These are phyloP conservation scores for Crax fasciolata DNA, from an alignment of 2,797 vertebrate genomes.

Conservation along the genomic window DNA sequence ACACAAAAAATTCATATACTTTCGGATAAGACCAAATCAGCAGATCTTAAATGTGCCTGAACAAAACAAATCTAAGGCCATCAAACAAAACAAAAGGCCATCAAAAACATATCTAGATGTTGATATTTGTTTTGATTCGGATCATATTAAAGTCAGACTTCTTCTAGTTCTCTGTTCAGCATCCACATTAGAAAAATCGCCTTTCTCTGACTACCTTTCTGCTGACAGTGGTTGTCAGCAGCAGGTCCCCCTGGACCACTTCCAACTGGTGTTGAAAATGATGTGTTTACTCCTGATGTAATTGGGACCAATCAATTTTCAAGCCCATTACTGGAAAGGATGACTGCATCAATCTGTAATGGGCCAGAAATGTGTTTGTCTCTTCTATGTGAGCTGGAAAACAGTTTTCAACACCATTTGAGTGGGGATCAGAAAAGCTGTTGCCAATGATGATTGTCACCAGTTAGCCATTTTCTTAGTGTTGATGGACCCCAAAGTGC, in stretches of 20 bases:
- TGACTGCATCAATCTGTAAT: constrained; percentile 63
- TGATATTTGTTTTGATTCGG: constrained; percentile 13
- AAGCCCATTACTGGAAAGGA: constrained; percentile 56
- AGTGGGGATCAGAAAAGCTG: constrained; percentile 46
- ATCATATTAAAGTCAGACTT: neutral
- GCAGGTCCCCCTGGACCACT: constrained; percentile 45
- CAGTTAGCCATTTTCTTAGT: constrained; percentile 50
- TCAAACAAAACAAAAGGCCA: too few species aligned
- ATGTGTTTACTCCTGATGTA: constrained; percentile 67
- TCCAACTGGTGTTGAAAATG: constrained; percentile 69
- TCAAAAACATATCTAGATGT: neutral
- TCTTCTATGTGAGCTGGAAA: constrained; percentile 4
- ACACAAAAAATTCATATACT: neutral
- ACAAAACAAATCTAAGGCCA: too few species aligned
- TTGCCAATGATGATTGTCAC: constrained; percentile 55
- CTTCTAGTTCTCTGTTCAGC: neutral
- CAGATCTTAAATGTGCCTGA: neutral
- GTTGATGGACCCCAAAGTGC: constrained; percentile 50
- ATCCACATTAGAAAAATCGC: constrained; percentile 53
- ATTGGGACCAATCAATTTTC: constrained; percentile 73
- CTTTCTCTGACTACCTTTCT: constrained; percentile 56
- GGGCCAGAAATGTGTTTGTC: constrained; percentile 59
- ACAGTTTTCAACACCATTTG: constrained; percentile 53
- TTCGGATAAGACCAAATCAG: neutral
- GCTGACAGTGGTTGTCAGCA: constrained; percentile 67